Evolutionary conservation across 2,797 vertebrate species (phyloP), one percentile per base, ranked within the genome.

Genomic region (Aeoliscus strigatus): DNA sequence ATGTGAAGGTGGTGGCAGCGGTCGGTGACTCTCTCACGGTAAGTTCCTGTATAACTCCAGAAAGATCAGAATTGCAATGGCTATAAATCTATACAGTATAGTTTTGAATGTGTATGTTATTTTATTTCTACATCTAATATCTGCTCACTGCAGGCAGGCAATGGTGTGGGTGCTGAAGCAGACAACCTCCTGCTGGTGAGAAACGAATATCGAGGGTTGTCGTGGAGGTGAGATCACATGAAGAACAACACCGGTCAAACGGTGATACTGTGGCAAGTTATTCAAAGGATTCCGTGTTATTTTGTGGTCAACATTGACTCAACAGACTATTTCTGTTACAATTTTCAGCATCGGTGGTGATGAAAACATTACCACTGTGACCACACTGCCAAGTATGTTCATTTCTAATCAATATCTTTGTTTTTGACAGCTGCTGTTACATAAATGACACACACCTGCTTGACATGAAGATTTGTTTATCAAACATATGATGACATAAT

Each of bases 11-110:
- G 31, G 85, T 98, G 66, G 94, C 91, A 32, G 91, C 96, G 10
- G 51, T 98, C 11, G 96, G 96, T n/a, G 95, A 96, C 72, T 96
- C 94, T 39, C 36, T 96, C 27, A 97, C 93, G 2, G 96, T 98
- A 73, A 91, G 90, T 63, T 11, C 14, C 5, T n/a, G n/a, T n/a
- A n/a, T n/a, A n/a, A n/a, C n/a, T n/a, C n/a, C n/a, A n/a, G n/a
- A n/a, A n/a, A n/a, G n/a, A n/a, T 30, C 28, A 16, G 12, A 10
- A 25, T 25, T 8, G 8, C 6, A 25, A 25, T 25, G 18, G 18
- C 6, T 21, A 3, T 21, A 21, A 21, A 21, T 21, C 3, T 6
- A 21, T 3, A 21, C 18, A 21, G 18, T 3, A 21, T 21, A 21
- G 18, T 21, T 21, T 6, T 3, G 18, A 6, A 21, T 3, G 18